These are phyloP conservation scores for Haliclona indistincta DNA, from an alignment of 37 sponge, comb jelly and placozoan species.

Conservation along the genomic window DNA sequence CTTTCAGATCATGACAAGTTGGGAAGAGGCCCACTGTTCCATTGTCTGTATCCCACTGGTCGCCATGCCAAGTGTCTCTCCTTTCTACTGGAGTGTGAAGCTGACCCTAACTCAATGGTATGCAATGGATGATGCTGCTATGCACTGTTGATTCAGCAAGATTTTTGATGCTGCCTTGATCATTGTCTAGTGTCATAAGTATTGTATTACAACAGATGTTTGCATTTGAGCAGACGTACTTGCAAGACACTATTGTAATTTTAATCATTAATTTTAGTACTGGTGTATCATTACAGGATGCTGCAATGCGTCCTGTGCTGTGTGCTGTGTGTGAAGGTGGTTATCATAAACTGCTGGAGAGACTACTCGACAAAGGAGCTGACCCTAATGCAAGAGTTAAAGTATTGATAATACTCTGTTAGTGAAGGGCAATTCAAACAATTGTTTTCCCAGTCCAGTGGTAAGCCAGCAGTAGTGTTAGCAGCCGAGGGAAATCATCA, in stretches of 20 bases:
- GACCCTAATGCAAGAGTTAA: conserved; percentile 79
- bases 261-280: not conserved
- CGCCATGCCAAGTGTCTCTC: conserved; percentile 81
- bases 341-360: conserved; percentile 45
- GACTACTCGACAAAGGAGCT: conserved; percentile 75
- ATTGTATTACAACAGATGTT: too few relatives aligned
- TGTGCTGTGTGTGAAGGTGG: conserved; percentile 76
- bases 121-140: too few relatives aligned
- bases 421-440: not conserved
- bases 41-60: conserved; percentile 83
- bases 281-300: conserved; percentile 9
- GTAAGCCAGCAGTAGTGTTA: conserved; percentile 74
- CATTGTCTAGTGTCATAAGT: not conserved
- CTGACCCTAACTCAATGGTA: conserved; percentile 72
- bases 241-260: not conserved
- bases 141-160: too few relatives aligned
- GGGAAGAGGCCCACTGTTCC: conserved; percentile 69
- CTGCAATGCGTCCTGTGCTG: conserved; percentile 65
- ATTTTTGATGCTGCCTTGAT: not conserved
- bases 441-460: conserved; percentile 8
- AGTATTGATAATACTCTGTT: not conserved
- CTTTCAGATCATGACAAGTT: conserved; percentile 52
- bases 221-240: not conserved
- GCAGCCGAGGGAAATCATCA: conserved; percentile 64
- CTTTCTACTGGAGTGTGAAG: conserved; percentile 71